These are phyloP conservation scores for Hoplostethus mediterraneus DNA, from an alignment of 2,797 vertebrate species.

Conservation along the genomic window DNA sequence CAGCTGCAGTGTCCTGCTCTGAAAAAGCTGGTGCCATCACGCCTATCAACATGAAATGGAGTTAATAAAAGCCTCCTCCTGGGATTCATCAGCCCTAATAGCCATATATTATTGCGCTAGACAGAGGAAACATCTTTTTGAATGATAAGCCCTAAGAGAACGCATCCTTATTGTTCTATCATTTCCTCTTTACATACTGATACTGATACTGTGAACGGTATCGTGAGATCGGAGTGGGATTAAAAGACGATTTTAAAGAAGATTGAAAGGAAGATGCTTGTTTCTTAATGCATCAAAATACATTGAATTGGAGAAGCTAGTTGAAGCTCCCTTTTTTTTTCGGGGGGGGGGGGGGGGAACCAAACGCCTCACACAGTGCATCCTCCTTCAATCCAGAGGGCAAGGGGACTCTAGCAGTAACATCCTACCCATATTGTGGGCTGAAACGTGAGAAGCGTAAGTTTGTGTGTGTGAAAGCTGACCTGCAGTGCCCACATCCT, in stretches of 20 bases:
- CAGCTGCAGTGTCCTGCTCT: conserved; percentile 66
- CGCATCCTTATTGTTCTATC: conserved; percentile 46
- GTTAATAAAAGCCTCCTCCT: conserved; percentile 79
- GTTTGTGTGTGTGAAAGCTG: conserved; percentile 80
- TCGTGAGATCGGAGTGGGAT: conserved; percentile 16
- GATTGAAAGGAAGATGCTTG: background rate
- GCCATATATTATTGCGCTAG: conserved; percentile 74
- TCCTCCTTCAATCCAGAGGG: conserved; percentile 35
- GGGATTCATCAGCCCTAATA: conserved; percentile 80
- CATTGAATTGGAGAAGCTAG: no score
- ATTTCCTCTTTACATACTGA: conserved; percentile 52
- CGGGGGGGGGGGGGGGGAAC: no score
- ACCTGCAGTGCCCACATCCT: conserved; percentile 80
- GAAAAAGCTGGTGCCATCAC: conserved; percentile 62
- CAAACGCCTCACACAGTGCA: background rate
- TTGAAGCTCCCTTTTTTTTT: no score
- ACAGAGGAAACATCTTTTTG: conserved; percentile 71
- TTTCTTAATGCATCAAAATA: background rate
- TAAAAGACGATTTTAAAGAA: background rate
- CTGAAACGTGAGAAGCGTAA: conserved; percentile 72
- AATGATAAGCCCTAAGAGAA: conserved; percentile 77
- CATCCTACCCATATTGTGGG: conserved; percentile 68
- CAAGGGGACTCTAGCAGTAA: conserved; percentile 50
- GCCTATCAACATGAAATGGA: conserved; percentile 75
- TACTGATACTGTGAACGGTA: conserved; percentile 28